Evolutionary conservation across 2,888 invertebrate species (phyloP), one percentile per base, ranked within the genome.

Genomic region (Globia sparganii): DNA sequence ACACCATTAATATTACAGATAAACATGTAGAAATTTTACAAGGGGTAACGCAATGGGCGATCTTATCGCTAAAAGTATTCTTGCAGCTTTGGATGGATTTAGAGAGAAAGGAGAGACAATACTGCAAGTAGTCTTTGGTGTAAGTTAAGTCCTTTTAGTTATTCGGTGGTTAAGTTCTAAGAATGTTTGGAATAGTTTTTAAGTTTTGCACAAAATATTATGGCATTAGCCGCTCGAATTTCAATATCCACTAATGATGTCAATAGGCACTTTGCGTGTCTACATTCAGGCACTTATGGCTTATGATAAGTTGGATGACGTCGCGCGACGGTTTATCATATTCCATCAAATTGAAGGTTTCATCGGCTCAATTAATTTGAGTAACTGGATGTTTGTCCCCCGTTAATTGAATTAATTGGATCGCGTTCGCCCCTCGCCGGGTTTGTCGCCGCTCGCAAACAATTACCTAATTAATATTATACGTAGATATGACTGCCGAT

Each of bases 391-490:
- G 89, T 90, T 91, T 90, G 87, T 85, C 80, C 80, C 85, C 83
- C 59, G 75, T 86, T 88, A 90, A 91, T 91, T 86, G 84, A 85
- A 91, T 91, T 90, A 90, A 91, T 91, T 88, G 90, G 83, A 85
- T 80, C 81, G 81, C 76, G 86, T 78, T 87, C 77, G 75, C 66
- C 86, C 83, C 73, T 78, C 79, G 76, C 49, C 77, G 75, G 77
- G 64, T 74, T 81, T 79, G 80, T 80, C 79, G 62, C 62, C 59
- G 61, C 73, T 85, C 80, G 83, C 77, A 84, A 80, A 83, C 85
- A 84, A 88, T 88, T 80, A 89, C 83, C 82, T 90, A 84, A 89
- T 89, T 90, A 89, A 87, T 88, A 87, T 80, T 79, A 75, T 82
- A 77, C 64, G 53, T 66, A 66, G 69, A 59, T 77, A 77, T 73